phyloP scores from a whole-genome alignment of 92 coral and sea anemone species.

The Pocillopora meandrina region DNA sequence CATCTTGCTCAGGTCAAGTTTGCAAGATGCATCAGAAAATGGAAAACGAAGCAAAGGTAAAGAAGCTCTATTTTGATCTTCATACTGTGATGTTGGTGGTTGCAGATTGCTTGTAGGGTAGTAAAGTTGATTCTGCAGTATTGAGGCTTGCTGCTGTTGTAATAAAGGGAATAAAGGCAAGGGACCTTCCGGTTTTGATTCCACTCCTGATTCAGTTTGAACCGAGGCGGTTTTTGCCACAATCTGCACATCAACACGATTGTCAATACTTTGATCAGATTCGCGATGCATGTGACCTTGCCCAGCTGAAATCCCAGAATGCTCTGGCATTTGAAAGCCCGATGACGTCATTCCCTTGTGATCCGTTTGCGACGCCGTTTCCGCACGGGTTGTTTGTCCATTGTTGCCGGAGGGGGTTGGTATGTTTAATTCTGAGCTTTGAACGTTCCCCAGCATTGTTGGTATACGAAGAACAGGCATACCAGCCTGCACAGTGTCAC shows the following conservation, averaged over 20 bases:
- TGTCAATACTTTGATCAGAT: neutral
- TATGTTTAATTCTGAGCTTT: slow-evolving; percentile 13
- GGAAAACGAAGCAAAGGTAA: slow-evolving; percentile 68
- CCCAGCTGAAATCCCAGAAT: slow-evolving; percentile 16
- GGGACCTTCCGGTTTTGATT: neutral
- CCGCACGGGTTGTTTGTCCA: neutral
- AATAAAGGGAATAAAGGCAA: slow-evolving; percentile 2
- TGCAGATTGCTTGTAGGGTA: neutral
- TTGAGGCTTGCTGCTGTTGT: slow-evolving; percentile 13
- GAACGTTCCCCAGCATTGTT: slow-evolving; percentile 16
- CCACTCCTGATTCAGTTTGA: slow-evolving; percentile 19
- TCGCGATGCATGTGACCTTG: slow-evolving; percentile 9
- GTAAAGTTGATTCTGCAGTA: neutral
- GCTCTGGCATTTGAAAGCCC: slow-evolving; percentile 9
- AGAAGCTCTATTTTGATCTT: neutral
- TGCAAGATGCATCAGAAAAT: slow-evolving; percentile 32
- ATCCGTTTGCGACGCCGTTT: slow-evolving; percentile 42
- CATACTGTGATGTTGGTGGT: neutral
- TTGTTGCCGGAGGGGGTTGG: neutral
- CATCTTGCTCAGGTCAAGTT: slow-evolving; percentile 61
- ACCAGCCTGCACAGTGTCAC: slow-evolving; percentile 12
- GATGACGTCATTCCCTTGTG: slow-evolving; percentile 18
- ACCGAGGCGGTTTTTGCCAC: neutral
- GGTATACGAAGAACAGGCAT: slow-evolving; percentile 43
- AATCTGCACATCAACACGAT: slow-evolving; percentile 2